Evolutionary conservation across 53 echinoderm and acorn worm genomes (phyloP), one percentile per base, ranked within the genome.

Genomic region (Holothuria leucospilota): DNA sequence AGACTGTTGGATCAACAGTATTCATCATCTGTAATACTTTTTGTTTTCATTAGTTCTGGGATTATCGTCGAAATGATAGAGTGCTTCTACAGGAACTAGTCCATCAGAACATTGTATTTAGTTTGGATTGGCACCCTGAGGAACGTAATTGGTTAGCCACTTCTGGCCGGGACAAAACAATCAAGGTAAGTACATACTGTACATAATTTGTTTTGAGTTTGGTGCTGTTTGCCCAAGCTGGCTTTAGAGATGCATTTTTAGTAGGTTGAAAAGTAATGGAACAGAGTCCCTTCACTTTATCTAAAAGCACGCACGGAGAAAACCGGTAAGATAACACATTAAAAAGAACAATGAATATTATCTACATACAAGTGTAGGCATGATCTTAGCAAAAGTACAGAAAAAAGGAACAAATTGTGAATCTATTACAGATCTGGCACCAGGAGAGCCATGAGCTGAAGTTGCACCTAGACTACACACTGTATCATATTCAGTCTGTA

Each of bases 61-160:
- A 99, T 74, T 90, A 81, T 62, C 80, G 99, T 39, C 23, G 87
- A 23, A 71, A 74, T 34, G 99, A 99, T 53, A 85, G 85, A 71
- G 74, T 88, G 49, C 73, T 95, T 20, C 85, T 92, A 66, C 84
- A 90, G 52, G 88, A 92, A 71, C 89, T 92, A 42, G 94, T 91
- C 15, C 99, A 99, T 84, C 91, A 86, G 52, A 95, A 95, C 34
- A 95, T 95, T 30, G 92, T 92, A 2, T 99, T 92, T 75, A 90
- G 92, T 27, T 70, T 99, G 5, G 99, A 95, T 51, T 99, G 99
- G 99, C 95, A 99, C 58, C 93, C 99, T 0, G 95, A 95, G 23
- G 99, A 99, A 63, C 92, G 70, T 25, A 85, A 93, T 29, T 75
- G 87, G 85, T 78, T 99, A 24, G 99, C 99, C 13, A 93, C 99